Conservation (phyloP, 1,140 invertebrate species). For the Triops longicaudatus region DNA sequence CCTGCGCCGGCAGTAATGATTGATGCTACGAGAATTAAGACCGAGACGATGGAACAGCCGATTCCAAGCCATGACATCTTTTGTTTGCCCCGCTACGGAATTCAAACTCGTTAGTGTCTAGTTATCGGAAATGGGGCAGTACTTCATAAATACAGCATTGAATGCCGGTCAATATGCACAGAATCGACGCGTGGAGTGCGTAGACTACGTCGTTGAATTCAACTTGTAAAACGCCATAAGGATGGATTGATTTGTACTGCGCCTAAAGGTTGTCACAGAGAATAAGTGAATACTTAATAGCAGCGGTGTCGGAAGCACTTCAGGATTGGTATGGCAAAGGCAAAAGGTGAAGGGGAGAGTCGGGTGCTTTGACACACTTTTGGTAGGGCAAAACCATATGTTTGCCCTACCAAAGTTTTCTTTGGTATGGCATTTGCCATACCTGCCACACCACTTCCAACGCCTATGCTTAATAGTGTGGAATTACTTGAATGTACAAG, state of each 20-base stretch:
- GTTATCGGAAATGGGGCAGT: conserved; percentile 34
- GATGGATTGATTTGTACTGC: conserved; percentile 72
- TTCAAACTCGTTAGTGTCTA: conserved; percentile 19
- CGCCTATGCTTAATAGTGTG: no score
- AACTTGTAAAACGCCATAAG: conserved; percentile 83
- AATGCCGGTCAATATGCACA: conserved; percentile 68
- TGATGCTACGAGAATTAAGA: conserved; percentile 56
- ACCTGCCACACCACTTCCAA: no score
- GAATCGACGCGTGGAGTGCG: conserved; percentile 78
- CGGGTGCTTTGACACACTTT: no score
- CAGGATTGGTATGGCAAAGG: no score
- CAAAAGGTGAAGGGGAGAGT: no score
- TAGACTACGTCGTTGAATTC: conserved; percentile 95
- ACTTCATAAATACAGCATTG: conserved; percentile 94
- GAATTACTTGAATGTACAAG: conserved; percentile 61
- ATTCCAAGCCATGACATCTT: conserved; percentile 62
- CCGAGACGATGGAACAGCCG: conserved; percentile 55
- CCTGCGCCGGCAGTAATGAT: conserved; percentile 51
- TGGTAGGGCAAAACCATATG: no score
- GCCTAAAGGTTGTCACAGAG: conserved; percentile 38
- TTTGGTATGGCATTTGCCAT: no score
- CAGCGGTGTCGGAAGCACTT: no score
- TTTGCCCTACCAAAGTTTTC: no score
- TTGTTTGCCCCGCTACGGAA: conserved; percentile 59
- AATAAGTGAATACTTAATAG: conserved; percentile 27